These are phyloP conservation scores for Eptatretus atami DNA, from an alignment of 2,797 vertebrate genomes.

Conservation along the genomic window DNA sequence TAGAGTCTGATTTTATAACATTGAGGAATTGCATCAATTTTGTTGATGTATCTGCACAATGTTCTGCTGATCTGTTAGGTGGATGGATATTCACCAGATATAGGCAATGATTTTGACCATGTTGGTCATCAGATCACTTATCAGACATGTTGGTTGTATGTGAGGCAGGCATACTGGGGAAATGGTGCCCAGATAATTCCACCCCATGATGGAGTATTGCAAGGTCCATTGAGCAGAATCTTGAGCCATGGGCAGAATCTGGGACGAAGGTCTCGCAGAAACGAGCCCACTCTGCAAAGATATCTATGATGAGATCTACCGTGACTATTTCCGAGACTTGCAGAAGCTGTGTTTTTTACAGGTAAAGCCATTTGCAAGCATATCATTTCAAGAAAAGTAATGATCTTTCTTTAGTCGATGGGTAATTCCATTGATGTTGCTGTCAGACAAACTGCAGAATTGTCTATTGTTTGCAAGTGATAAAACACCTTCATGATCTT, in stretches of 20 bases:
- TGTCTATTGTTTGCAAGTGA: not conserved
- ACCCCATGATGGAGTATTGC: constrained; percentile 61
- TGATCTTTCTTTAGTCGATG: not conserved
- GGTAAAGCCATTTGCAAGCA: constrained; percentile 17
- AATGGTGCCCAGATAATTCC: constrained; percentile 76
- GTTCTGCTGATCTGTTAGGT: too few relatives aligned
- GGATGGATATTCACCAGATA: too few relatives aligned
- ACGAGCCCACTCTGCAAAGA: constrained; percentile 32
- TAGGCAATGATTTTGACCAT: too few relatives aligned
- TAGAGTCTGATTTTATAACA: too few relatives aligned
- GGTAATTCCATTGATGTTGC: not conserved
- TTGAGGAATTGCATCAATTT: too few relatives aligned
- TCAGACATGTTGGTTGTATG: too few relatives aligned
- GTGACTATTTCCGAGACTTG: constrained; percentile 45
- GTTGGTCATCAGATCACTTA: too few relatives aligned
- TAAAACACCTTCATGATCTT: not conserved
- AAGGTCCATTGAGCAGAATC: constrained; percentile 40
- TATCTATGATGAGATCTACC: constrained; percentile 24
- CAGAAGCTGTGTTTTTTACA: constrained; percentile 63
- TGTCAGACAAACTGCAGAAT: not conserved
- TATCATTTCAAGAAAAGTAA: not conserved
- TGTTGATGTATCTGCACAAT: too few relatives aligned
- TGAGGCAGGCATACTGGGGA: constrained; percentile 58
- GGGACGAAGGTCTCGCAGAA: constrained; percentile 32
- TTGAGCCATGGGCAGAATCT: constrained; percentile 64